Conservation (phyloP, 2,888 invertebrate species). For the Stenurella melanura region DNA sequence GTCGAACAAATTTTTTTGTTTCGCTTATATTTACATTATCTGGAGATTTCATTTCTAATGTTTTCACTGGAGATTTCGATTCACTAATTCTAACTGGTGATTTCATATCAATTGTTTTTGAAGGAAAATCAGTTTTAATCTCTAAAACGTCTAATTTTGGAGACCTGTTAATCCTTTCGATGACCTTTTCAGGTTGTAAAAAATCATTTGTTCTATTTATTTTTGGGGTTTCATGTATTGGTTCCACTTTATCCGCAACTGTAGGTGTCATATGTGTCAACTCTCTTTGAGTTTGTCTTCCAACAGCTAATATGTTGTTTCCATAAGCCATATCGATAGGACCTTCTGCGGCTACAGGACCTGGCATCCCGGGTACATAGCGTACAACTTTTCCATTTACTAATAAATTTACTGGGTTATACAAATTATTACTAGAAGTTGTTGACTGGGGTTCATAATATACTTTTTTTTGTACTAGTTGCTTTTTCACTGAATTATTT, state of each 20-base stretch:
- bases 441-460: constrained; percentile 20
- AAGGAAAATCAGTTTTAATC: constrained; percentile 55
- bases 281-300: constrained; percentile 44
- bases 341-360: constrained; percentile 77
- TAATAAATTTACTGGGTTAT: constrained; percentile 74
- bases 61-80: constrained; percentile 26
- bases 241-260: constrained; percentile 25
- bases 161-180: constrained; percentile 31
- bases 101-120: constrained; percentile 53
- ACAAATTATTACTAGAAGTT: constrained; percentile 67
- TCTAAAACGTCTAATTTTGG: constrained; percentile 57
- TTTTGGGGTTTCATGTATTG: constrained; percentile 13
- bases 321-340: constrained; percentile 60
- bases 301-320: constrained; percentile 53
- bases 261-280: constrained; percentile 46
- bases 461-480: constrained; percentile 17
- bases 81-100: constrained; percentile 49
- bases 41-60: constrained; percentile 40
- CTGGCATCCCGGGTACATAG: constrained; percentile 91
- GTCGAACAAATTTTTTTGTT: constrained; percentile 84
- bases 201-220: constrained; percentile 24
- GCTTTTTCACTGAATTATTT: constrained; percentile 34
- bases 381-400: constrained; percentile 86
- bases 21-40: constrained; percentile 48
- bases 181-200: constrained; percentile 42